phyloP scores from a whole-genome alignment of 2,113 vertebrate species.

The Oncorhynchus keta region DNA sequence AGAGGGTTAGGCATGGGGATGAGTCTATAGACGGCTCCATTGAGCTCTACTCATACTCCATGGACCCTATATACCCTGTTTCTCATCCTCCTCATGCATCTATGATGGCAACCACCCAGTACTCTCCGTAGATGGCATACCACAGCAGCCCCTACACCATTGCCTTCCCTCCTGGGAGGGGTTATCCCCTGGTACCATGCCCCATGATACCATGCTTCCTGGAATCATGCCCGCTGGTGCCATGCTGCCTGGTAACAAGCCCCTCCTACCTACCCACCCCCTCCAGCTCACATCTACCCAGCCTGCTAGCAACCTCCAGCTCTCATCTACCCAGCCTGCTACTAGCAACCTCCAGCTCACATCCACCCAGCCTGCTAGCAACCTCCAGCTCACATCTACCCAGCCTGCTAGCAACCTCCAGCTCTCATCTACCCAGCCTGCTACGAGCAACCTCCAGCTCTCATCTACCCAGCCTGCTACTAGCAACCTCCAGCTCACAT shows the following conservation, averaged over 20 bases:
- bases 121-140: background rate
- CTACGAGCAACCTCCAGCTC: too few species aligned
- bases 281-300: too few species aligned
- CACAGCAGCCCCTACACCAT: background rate
- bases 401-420: too few species aligned
- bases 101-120: slow-evolving; percentile 8
- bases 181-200: background rate
- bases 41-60: background rate
- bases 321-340: background rate
- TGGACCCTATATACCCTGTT: background rate
- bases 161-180: background rate
- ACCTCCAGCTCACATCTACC: background rate
- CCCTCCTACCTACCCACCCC: background rate
- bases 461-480: too few species aligned
- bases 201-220: background rate
- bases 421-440: too few species aligned
- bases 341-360: background rate
- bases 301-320: background rate
- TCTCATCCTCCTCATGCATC: background rate
- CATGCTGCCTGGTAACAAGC: background rate
- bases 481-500: too few species aligned
- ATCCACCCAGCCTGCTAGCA: background rate
- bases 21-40: background rate
- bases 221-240: too few species aligned
- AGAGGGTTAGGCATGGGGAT: background rate